Base-by-base conservation (phyloP, 2,113 vertebrate species). In the Petrocephalus microphthalmus region DNA sequence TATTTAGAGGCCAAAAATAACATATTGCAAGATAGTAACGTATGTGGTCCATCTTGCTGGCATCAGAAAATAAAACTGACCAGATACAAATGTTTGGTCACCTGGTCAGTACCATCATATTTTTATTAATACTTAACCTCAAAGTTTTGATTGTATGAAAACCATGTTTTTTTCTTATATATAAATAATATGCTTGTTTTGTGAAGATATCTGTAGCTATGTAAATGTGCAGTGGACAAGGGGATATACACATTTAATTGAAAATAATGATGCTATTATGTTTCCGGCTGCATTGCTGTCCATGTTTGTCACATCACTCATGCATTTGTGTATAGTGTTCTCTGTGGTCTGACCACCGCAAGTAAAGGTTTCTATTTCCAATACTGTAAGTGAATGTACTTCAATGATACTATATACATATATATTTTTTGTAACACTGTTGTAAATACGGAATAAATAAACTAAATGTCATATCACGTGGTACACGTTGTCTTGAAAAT, bases 381-480 rank as follows among this genome's bases (percentile, higher is more conserved):
- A 54, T 56, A 56, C 20, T 57, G 51, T 88, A 88, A 82, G 51
- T 56, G 74, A 56, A 82, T 82, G 52, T 88, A 47, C 22, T 78
- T 56, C 42, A 37, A 56, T 88, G 19, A 45, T 87, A 53, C 17
- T 25, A 52, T 78, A 87, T 37, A 53, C 67, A 88, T 53, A 78
- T 88, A 87, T 88, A 88, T 88, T 83, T 88, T 88, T 88, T 88
- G 71, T 88, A 82, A 87, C 29, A 37, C 64, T 87, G 22, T 33
- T 87, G 87, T 87, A 87, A 74, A 88, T 88, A 82, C 10, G 42
- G 51, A 82, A 82, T 45, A n/a, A 88, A 88, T 83, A 45, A 74
- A 74, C 10, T 49, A 49, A 33, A 81, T 82, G 87, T 54, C 64
- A 51, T 71, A 88, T 56, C 22, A 45, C 49, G 33, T 56, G 22